Conservation (phyloP, 2,113 vertebrate species). For the Pachypanchax playfairii region DNA sequence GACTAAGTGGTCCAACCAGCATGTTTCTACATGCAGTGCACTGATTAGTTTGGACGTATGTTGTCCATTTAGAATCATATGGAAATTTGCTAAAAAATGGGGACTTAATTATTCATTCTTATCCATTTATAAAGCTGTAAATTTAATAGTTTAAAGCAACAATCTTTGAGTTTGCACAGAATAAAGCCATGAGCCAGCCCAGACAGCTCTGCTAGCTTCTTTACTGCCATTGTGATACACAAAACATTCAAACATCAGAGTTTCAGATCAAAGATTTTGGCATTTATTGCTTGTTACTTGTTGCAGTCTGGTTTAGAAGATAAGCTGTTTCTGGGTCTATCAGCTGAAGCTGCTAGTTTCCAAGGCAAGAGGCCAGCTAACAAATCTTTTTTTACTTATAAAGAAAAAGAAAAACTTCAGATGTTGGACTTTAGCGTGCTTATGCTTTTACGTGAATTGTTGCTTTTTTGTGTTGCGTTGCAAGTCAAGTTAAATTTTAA, state of each 20-base stretch:
- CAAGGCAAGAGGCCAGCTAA: not conserved
- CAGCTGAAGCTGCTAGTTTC: not conserved
- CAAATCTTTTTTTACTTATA: not conserved
- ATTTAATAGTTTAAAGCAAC: slow-evolving; percentile 20
- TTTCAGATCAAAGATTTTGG: slow-evolving; percentile 19
- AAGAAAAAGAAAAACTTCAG: not conserved
- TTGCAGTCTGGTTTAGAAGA: slow-evolving; percentile 29
- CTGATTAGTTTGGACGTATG: no score
- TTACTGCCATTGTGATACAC: slow-evolving; percentile 18
- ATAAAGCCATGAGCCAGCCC: not conserved
- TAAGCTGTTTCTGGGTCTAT: slow-evolving; percentile 14
- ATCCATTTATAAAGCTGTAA: slow-evolving; percentile 26
- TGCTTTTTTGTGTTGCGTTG: no score
- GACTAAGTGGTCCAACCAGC: no score
- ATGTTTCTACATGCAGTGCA: no score
- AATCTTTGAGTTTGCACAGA: slow-evolving; percentile 10
- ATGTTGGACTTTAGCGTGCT: not conserved
- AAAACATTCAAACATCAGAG: slow-evolving; percentile 26
- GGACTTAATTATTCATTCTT: slow-evolving; percentile 29
- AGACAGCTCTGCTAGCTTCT: slow-evolving; percentile 17
- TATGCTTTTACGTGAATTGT: not conserved
- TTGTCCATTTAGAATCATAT: not conserved
- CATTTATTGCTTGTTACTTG: slow-evolving; percentile 14
- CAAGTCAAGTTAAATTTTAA: no score
- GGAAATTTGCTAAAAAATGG: slow-evolving; percentile 15